Evolutionary conservation across 2,888 invertebrate genomes (phyloP), one percentile per base, ranked within the genome.

Genomic region (Callyntrura guangdongensis): DNA sequence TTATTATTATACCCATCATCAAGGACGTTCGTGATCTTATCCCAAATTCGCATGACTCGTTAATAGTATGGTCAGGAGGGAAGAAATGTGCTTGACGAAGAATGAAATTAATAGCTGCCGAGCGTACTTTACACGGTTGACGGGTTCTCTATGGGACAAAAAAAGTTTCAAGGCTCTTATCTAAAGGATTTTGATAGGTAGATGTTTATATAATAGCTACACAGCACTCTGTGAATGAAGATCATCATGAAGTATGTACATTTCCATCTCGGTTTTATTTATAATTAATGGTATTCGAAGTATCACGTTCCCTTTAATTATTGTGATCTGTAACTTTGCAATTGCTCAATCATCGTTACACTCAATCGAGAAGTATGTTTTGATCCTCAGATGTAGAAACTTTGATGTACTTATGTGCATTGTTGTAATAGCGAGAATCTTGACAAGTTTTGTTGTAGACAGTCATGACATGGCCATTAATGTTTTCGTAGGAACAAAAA

Each of bases 101-200:
- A 45, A 72, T 72, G 45, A 72, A 36, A 67, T 25, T 45, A 45
- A 72, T 72, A n/a, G 3, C n/a, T n/a, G n/a, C n/a, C n/a, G n/a
- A n/a, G n/a, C n/a, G n/a, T n/a, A n/a, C 69, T 45, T 36, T n/a
- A 45, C 69, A 72, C 69, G 69, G 45, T 72, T 72, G 69, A 72
- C 45, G 69, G 69, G 17, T 72, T 45, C 45, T 72, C 69, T 36
- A 27, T 72, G 1, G 25, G 45, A 36, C 36, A 45, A n/a, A 36
- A 45, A 72, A 72, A 72, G 69, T 72, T 72, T 72, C 69, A 72
- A 72, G 69, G 69, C 45, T 45, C 69, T n/a, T n/a, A n/a, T n/a
- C n/a, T n/a, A n/a, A n/a, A n/a, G n/a, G n/a, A n/a, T n/a, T n/a
- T n/a, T n/a, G n/a, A n/a, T n/a, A n/a, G n/a, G n/a, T n/a, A n/a